Evolutionary conservation across 2,797 vertebrate species (phyloP).

Genomic region (Peromyscus nudipes): DNA sequence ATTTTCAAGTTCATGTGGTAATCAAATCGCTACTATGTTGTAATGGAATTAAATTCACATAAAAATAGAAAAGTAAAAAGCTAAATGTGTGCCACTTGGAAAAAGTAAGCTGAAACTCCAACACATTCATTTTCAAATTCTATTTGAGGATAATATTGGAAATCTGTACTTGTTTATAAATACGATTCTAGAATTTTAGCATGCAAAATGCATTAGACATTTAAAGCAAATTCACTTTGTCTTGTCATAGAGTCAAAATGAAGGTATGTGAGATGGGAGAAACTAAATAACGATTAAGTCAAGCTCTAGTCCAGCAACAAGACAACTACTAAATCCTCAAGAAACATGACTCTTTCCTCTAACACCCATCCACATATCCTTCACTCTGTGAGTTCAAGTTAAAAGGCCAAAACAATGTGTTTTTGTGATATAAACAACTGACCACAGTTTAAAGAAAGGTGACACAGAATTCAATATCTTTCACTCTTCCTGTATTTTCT

Average conservation of each 20-base stretch:
- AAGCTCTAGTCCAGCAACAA: background rate
- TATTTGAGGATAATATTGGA: background rate
- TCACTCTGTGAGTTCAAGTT: background rate
- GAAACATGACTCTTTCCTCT: background rate
- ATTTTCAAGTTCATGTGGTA: background rate
- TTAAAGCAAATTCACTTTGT: conserved; percentile 20
- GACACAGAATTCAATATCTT: background rate
- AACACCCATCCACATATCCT: background rate
- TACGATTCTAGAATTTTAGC: background rate
- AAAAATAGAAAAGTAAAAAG: conserved; percentile 1
- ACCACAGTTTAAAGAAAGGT: background rate
- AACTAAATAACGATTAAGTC: background rate
- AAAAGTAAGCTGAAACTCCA: background rate
- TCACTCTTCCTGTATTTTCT: background rate
- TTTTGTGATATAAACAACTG: background rate
- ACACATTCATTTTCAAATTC: background rate
- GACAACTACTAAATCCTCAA: background rate
- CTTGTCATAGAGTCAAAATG: background rate
- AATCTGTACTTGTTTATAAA: background rate
- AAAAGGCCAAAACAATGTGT: background rate
- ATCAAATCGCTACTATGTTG: background rate
- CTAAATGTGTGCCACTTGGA: background rate
- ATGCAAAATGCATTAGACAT: background rate
- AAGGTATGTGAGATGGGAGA: background rate
- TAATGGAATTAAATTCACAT: background rate